phyloP scores from a whole-genome alignment of 2,797 vertebrate genomes.

The Cirrhinus mrigala region DNA sequence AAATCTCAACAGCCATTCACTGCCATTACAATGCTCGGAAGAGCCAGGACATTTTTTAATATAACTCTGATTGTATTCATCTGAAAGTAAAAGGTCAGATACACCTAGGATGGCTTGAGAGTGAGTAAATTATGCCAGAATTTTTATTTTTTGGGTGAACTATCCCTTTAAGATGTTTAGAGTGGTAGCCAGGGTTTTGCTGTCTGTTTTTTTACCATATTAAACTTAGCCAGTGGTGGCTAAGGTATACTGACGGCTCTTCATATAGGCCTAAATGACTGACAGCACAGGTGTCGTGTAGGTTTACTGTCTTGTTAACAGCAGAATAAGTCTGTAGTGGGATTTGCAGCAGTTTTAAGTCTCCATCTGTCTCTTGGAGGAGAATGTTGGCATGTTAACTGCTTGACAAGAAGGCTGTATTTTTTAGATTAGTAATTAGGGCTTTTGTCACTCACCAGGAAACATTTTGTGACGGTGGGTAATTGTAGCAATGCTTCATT shows the following conservation, averaged over 20 bases:
- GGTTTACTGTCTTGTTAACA: neutral
- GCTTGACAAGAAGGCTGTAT: neutral
- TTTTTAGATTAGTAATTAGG: neutral
- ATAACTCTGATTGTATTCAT: no score
- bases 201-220: no score
- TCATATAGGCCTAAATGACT: neutral
- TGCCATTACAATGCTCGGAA: no score
- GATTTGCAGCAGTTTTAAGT: slow-evolving; percentile 12
- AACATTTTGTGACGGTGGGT: neutral
- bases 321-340: slow-evolving; percentile 27
- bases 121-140: no score
- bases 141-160: no score
- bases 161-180: no score
- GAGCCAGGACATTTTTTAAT: no score
- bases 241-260: neutral
- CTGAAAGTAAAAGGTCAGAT: no score
- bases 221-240: neutral
- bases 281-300: neutral
- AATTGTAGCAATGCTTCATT: neutral
- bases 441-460: slow-evolving; percentile 8
- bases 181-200: no score
- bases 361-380: slow-evolving; percentile 10
- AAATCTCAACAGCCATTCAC: no score
- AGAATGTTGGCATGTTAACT: neutral
- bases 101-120: no score